Percentiles rank a stretch among this genome's conserved stretches.
phyloP scores from a whole-genome alignment of 2,797 vertebrate species.

The Iguana delicatissima region DNA sequence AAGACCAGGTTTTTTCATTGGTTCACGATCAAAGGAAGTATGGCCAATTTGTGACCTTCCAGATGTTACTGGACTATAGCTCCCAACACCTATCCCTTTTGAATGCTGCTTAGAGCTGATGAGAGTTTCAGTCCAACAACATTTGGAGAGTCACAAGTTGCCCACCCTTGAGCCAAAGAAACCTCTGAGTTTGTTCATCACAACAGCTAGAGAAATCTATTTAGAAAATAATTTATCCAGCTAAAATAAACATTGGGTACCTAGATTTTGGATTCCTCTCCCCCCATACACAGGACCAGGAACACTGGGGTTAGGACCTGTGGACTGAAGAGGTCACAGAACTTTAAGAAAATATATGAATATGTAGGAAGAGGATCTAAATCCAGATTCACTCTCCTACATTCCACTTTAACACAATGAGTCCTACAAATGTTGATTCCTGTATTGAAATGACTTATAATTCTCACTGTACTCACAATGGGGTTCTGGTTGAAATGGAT shows the following conservation, averaged over 20 bases:
- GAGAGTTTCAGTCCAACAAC: no score
- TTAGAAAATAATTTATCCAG: no score
- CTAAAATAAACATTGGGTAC: no score
- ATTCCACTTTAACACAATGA: background rate
- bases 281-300: background rate
- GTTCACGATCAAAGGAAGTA: background rate
- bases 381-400: background rate
- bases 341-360: background rate
- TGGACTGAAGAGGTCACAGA: background rate
- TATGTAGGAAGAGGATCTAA: background rate
- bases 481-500: background rate
- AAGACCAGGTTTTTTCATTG: background rate
- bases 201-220: background rate
- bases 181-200: background rate
- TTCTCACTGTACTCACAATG: background rate
- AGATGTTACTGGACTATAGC: no score
- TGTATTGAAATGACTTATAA: background rate
- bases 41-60: no score
- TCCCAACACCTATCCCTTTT: no score
- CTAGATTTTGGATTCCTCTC: background rate
- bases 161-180: background rate
- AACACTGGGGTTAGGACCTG: no score
- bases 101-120: no score
- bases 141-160: no score
- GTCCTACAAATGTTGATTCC: background rate